phyloP scores from a whole-genome alignment of 2,113 vertebrate genomes.

The Peucedramus taeniatus region DNA sequence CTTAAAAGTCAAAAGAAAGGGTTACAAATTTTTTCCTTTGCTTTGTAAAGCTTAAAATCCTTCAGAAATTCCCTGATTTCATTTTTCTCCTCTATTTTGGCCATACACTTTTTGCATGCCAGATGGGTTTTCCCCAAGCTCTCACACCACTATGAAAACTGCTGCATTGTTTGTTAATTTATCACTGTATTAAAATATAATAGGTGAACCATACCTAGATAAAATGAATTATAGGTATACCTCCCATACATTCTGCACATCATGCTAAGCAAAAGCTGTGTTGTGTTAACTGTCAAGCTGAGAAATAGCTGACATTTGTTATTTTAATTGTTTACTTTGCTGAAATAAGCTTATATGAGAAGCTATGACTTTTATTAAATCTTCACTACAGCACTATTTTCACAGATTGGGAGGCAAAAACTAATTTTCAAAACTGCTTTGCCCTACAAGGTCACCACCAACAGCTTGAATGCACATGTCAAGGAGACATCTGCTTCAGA shows the following conservation, averaged over 20 bases:
- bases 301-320: constrained; percentile 82
- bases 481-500: constrained; percentile 77
- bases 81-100: constrained; percentile 34
- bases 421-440: constrained; percentile 77
- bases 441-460: constrained; percentile 74
- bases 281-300: constrained; percentile 78
- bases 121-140: constrained; percentile 71
- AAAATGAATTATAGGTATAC: constrained; percentile 68
- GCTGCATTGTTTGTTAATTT: constrained; percentile 72
- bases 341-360: constrained; percentile 76
- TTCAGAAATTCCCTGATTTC: constrained; percentile 50
- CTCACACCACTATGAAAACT: constrained; percentile 61
- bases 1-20: background rate
- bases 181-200: constrained; percentile 68
- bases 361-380: constrained; percentile 73
- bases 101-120: constrained; percentile 18
- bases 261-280: constrained; percentile 74
- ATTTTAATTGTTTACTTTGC: constrained; percentile 85
- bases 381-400: constrained; percentile 76
- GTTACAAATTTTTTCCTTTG: background rate
- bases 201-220: constrained; percentile 59
- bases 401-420: constrained; percentile 75
- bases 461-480: constrained; percentile 78
- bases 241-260: constrained; percentile 64
- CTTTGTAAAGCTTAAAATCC: constrained; percentile 34